Conservation (phyloP, 1,140 invertebrate genomes). For the Sarcophaga bullata region DNA sequence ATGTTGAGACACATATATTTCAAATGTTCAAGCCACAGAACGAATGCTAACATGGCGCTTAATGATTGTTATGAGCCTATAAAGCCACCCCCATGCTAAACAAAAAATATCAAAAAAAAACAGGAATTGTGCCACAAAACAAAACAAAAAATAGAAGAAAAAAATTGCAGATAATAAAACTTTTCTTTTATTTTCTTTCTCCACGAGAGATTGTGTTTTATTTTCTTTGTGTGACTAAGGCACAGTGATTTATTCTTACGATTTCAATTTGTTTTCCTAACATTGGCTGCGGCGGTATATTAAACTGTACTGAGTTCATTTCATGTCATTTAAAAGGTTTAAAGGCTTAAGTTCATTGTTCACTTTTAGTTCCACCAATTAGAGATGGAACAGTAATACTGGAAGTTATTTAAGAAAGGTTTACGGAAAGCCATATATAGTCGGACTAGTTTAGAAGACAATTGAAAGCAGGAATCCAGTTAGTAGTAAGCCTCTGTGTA, state of each 20-base stretch:
- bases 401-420: too few species aligned
- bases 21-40: background rate
- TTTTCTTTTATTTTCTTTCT: conserved; percentile 1
- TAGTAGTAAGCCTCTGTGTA: too few species aligned
- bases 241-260: background rate
- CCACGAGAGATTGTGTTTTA: background rate
- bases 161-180: background rate
- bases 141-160: background rate
- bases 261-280: background rate
- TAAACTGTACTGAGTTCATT: too few species aligned
- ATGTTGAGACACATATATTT: conserved; percentile 14
- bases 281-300: background rate
- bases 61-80: conserved; percentile 39
- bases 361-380: too few species aligned
- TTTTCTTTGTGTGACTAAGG: background rate
- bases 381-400: too few species aligned
- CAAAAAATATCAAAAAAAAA: background rate
- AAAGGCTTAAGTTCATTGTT: too few species aligned
- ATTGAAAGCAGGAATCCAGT: too few species aligned
- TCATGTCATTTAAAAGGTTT: too few species aligned
- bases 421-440: too few species aligned
- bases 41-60: conserved; percentile 32
- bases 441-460: too few species aligned
- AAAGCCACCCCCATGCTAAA: conserved; percentile 37
- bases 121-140: background rate